Conservation (phyloP, 2,797 vertebrate species). For the Sebastes cheni region DNA sequence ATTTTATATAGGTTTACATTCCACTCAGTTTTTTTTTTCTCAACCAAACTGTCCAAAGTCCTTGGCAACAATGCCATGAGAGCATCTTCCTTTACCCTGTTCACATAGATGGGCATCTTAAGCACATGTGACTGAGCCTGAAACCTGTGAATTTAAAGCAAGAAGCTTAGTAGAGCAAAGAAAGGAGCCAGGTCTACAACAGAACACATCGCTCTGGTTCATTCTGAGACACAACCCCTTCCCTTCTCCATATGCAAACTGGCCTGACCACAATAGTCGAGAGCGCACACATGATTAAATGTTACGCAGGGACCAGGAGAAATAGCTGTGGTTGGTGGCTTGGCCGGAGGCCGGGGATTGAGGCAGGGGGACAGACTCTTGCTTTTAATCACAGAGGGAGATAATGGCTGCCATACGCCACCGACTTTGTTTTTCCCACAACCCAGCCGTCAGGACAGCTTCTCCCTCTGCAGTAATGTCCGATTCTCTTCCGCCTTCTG, state of each 20-base stretch:
- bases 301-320: constrained; percentile 77
- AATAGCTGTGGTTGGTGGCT: constrained; percentile 88
- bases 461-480: constrained; percentile 58
- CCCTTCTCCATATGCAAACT: constrained; percentile 77
- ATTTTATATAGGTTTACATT: not conserved
- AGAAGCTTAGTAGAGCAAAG: constrained; percentile 18
- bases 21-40: not conserved
- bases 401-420: constrained; percentile 86
- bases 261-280: constrained; percentile 83
- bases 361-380: constrained; percentile 71
- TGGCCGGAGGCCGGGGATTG: constrained; percentile 61
- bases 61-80: not conserved
- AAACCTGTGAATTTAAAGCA: constrained; percentile 27
- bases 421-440: constrained; percentile 71
- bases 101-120: not conserved
- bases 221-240: not conserved
- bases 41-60: not conserved
- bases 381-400: constrained; percentile 87
- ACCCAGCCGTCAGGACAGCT: constrained; percentile 33
- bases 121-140: not conserved
- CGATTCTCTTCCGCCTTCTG: constrained; percentile 13
- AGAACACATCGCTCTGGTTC: not conserved
- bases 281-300: constrained; percentile 76
- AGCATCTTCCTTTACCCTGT: not conserved
- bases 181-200: constrained; percentile 13